These are phyloP conservation scores for Podocnemis expansa DNA, from an alignment of 2,113 vertebrate species.

Conservation along the genomic window DNA sequence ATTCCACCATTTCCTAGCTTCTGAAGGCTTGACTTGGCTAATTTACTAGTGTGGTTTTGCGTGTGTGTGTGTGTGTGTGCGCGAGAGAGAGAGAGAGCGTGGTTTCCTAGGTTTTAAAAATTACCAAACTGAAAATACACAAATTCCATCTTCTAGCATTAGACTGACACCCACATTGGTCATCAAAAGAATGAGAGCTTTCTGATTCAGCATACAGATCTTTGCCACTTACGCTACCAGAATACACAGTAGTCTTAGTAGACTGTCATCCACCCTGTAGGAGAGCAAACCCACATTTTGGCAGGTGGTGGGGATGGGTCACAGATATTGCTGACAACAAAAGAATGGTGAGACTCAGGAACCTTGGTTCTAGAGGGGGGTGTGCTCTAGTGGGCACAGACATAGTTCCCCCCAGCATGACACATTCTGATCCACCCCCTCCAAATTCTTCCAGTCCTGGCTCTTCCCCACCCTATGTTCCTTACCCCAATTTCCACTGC, in stretches of 20 bases:
- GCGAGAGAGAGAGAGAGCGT: no score
- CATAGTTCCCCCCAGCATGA: background rate
- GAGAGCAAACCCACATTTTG: background rate
- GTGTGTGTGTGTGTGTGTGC: background rate
- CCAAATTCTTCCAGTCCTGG: background rate
- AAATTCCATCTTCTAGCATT: background rate
- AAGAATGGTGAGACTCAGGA: background rate
- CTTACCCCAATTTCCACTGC: no score
- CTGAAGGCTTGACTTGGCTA: background rate
- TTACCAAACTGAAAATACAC: background rate
- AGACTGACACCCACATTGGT: background rate
- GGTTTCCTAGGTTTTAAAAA: background rate
- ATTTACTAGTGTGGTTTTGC: background rate
- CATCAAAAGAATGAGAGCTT: background rate
- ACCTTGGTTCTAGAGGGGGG: background rate
- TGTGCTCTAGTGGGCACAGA: background rate
- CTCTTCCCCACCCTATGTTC: background rate
- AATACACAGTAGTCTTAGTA: background rate
- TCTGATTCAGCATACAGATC: background rate
- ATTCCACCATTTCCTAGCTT: background rate
- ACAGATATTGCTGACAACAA: background rate
- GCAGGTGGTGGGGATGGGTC: background rate
- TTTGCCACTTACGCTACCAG: background rate
- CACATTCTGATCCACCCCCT: background rate
- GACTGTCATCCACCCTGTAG: background rate